Percentiles rank a stretch among this genome's conserved stretches.
These are phyloP conservation scores for Takifugu rubripes DNA, from an alignment of 2,797 vertebrate genomes.

Conservation along the genomic window DNA sequence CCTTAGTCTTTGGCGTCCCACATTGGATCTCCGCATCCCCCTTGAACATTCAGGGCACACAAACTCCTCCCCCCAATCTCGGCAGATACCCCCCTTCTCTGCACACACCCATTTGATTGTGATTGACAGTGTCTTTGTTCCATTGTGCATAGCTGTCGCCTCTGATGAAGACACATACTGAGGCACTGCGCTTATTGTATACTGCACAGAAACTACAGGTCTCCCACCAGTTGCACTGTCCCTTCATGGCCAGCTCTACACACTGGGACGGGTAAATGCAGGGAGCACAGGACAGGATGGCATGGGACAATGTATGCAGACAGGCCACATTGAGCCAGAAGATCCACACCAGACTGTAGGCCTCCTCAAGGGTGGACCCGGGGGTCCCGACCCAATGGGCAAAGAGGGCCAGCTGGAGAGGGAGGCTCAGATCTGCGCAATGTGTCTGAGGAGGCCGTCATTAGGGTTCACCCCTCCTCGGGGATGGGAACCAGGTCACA, in stretches of 20 bases:
- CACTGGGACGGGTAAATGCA: neutral
- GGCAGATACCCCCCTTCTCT: conserved; percentile 27
- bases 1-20: conserved; percentile 61
- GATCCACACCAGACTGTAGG: conserved; percentile 15
- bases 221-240: conserved; percentile 50
- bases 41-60: conserved; percentile 65
- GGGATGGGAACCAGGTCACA: conserved; percentile 85
- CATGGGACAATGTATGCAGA: conserved; percentile 10
- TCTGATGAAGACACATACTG: conserved; percentile 81
- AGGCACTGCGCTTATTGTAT: conserved; percentile 51
- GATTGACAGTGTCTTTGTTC: conserved; percentile 82
- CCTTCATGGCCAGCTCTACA: neutral
- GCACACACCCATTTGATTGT: conserved; percentile 78
- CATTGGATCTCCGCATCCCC: conserved; percentile 61
- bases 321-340: conserved; percentile 3
- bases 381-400: conserved; percentile 45
- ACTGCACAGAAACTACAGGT: conserved; percentile 47
- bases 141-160: conserved; percentile 80
- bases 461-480: conserved; percentile 74
- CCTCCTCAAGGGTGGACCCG: conserved; percentile 39
- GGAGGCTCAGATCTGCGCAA: conserved; percentile 63
- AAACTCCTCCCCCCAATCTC: conserved; percentile 61
- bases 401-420: conserved; percentile 70
- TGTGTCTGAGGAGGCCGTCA: conserved; percentile 75
- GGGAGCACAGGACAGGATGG: neutral